Evolutionary conservation across 1,140 invertebrate genomes (phyloP).

Genomic region (Cecropterus lyciades): DNA sequence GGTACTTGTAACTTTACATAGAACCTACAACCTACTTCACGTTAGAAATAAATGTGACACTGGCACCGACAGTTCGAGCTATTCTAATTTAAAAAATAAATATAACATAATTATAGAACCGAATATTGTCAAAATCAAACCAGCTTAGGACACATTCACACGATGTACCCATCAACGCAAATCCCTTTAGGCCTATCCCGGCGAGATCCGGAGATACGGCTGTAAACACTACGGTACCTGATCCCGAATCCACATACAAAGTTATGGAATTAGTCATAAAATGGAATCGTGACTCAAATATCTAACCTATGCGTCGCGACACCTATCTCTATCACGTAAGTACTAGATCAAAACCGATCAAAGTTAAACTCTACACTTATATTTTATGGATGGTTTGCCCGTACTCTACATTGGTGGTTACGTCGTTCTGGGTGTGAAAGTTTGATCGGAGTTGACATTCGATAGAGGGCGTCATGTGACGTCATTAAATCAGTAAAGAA

Average conservation of each 20-base stretch:
- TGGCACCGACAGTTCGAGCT: no score
- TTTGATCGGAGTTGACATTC: slow-evolving; percentile 77
- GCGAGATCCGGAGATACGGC: slow-evolving; percentile 64
- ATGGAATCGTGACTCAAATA: slow-evolving; percentile 83
- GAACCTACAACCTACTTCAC: no score
- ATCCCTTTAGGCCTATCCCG: slow-evolving; percentile 57
- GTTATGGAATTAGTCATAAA: slow-evolving; percentile 84
- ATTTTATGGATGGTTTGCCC: slow-evolving; percentile 31
- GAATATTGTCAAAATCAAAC: slow-evolving; percentile 25
- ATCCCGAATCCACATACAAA: slow-evolving; percentile 81
- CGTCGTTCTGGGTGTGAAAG: slow-evolving; percentile 37
- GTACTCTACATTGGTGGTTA: slow-evolving; percentile 10
- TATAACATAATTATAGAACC: not conserved
- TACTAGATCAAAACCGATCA: not conserved
- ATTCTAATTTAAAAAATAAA: no score
- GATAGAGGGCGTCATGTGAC: slow-evolving; percentile 78
- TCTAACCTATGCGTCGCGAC: slow-evolving; percentile 68
- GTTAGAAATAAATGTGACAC: no score
- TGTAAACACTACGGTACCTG: slow-evolving; percentile 76
- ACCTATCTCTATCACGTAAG: slow-evolving; percentile 9
- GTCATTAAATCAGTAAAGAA: slow-evolving; percentile 81
- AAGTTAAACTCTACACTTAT: slow-evolving; percentile 26
- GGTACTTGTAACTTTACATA: no score
- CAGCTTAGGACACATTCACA: slow-evolving; percentile 33
- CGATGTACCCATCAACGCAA: slow-evolving; percentile 59